Evolutionary conservation across 2,888 invertebrate genomes (phyloP).

Genomic region (Macrosiphum euphorbiae): DNA sequence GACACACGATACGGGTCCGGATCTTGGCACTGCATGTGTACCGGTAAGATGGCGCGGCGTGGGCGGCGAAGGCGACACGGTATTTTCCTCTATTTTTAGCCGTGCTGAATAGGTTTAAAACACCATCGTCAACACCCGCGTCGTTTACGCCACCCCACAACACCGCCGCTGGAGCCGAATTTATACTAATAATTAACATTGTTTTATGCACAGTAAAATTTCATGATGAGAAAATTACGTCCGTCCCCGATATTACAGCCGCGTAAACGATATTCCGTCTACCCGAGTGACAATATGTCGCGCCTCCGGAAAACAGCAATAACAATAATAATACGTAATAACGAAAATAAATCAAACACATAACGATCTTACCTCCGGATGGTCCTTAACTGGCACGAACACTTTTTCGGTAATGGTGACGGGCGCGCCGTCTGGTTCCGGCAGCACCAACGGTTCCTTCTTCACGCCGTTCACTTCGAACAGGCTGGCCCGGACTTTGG

Average conservation of each 20-base stretch:
- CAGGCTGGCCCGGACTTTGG: conserved; percentile 95
- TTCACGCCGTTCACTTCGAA: conserved; percentile 99
- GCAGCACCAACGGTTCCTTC: conserved; percentile 91
- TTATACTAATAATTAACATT: background rate
- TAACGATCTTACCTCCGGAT: conserved; percentile 92
- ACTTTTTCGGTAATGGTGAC: conserved; percentile 98
- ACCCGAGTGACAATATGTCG: background rate
- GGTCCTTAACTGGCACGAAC: conserved; percentile 99
- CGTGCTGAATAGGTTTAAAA: background rate
- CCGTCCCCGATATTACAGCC: background rate
- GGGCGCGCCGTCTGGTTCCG: conserved; percentile 91
- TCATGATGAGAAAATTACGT: background rate
- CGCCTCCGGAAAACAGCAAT: conserved; percentile 36
- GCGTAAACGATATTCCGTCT: background rate
- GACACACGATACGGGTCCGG: conserved; percentile 27
- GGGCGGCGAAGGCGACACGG: conserved; percentile 48
- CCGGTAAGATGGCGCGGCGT: conserved; percentile 18
- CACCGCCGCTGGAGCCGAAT: background rate
- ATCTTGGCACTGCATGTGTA: conserved; percentile 33
- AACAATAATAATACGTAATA: background rate
- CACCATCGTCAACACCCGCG: background rate
- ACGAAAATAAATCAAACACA: background rate
- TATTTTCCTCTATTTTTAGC: conserved; percentile 52
- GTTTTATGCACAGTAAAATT: background rate
- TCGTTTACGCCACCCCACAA: background rate